Percentiles rank a stretch among this genome's conserved stretches.
Conservation (phyloP, 2,113 vertebrate genomes). For the Fregetta grallaria region DNA sequence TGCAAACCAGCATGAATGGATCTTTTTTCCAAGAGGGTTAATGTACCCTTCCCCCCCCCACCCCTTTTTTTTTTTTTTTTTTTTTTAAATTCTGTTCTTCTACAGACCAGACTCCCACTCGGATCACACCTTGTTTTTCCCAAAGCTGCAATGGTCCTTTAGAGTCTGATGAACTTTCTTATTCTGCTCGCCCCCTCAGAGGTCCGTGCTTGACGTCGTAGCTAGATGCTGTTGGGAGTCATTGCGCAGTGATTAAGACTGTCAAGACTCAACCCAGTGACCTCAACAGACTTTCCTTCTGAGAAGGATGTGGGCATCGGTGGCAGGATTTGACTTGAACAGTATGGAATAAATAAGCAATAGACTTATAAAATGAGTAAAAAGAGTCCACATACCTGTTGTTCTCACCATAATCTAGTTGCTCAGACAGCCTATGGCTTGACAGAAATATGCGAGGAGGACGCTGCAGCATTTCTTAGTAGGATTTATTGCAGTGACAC, state of each 20-base stretch:
- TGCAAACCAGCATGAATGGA: neutral
- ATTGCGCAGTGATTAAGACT: neutral
- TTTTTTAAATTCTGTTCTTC: neutral
- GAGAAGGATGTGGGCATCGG: accelerated
- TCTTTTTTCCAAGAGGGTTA: neutral
- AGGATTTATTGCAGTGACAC: neutral
- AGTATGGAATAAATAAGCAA: neutral
- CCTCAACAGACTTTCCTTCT: neutral
- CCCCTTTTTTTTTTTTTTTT: neutral
- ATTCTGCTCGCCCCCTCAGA: accelerated
- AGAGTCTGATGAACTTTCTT: neutral
- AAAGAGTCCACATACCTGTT: neutral
- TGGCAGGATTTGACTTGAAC: neutral
- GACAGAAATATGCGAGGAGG: neutral
- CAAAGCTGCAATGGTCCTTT: neutral
- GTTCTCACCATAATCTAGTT: neutral
- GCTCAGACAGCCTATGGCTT: neutral
- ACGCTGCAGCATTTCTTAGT: neutral
- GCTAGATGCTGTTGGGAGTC: accelerated
- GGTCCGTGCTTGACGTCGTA: accelerated
- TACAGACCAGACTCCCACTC: neutral
- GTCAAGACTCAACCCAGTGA: neutral
- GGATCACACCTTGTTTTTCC: neutral
- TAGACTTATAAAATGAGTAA: neutral
- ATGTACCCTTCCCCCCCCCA: neutral